phyloP scores from a whole-genome alignment of 2,113 vertebrate species.

The Jaculus jaculus region DNA sequence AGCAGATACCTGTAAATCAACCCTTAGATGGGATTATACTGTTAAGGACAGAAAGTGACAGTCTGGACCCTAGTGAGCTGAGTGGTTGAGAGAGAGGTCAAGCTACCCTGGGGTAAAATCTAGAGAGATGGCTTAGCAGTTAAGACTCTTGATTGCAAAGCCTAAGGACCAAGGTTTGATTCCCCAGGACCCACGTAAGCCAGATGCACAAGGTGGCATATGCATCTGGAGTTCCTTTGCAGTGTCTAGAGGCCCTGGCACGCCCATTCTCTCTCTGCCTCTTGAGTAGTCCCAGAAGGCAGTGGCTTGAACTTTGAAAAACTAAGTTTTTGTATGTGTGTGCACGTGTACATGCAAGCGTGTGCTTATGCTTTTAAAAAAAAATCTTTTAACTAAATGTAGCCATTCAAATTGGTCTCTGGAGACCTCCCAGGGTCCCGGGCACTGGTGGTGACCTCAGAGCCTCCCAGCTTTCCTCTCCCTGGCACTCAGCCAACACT shows the following conservation, averaged over 20 bases:
- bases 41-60: not conserved
- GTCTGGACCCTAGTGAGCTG: not conserved
- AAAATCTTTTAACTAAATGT: not conserved
- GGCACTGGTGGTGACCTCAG: not conserved
- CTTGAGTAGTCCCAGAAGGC: not conserved
- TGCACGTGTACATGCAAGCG: not conserved
- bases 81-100: not conserved
- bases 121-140: too few species aligned
- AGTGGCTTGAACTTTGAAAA: not conserved
- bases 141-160: too few species aligned
- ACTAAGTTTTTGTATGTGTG: not conserved
- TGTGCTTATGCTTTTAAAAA: not conserved
- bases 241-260: too few species aligned
- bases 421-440: not conserved
- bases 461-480: not conserved
- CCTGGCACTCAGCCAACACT: not conserved
- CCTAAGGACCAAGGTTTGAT: too few species aligned
- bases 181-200: too few species aligned
- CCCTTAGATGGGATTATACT: not conserved
- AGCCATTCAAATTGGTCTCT: not conserved
- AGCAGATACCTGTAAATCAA: not conserved
- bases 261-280: too few species aligned
- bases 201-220: too few species aligned
- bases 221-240: too few species aligned
- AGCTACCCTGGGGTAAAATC: not conserved